Evolutionary conservation across 2,888 invertebrate genomes (phyloP), one percentile per base, ranked within the genome.

Genomic region (Pecten maximus): DNA sequence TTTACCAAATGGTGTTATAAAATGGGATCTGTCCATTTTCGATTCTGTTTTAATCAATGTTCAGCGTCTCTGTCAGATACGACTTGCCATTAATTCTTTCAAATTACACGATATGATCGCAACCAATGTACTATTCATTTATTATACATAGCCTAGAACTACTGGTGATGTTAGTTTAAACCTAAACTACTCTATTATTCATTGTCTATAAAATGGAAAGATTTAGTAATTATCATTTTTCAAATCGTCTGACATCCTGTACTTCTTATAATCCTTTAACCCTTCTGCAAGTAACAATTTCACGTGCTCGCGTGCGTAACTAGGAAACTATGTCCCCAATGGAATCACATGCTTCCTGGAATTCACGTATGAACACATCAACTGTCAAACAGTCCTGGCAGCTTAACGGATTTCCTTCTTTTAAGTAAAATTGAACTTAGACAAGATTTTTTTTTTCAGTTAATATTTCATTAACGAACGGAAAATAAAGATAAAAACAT

Each of bases 301-400:
- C 74, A 74, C 74, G 74, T 74, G 74, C 74, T 74, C 35, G 74
- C 74, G 74, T 74, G 74, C 74, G 35, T 74, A 35, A 74, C 74
- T 74, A 10, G 74, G 28, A 74, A 74, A 74, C 74, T 12, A 4
- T 15, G 74, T 74, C 74, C 74, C 74, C 28, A 19, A 28, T 28
- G 74, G 74, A 74, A 19, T 8, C 16, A 28, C 74, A 35, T 74
- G 74, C 16, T 74, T 74, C 74, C 74, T 74, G 16, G 28, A 74
- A 74, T 74, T 74, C 10, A 6, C 74, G 16, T 35, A 35, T 6
- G 8, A 74, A 74, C 74, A 74, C 23, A 74, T 74, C 74, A 74
- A 12, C 74, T 74, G 74, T 74, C 74, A 74, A 74, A 74, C 74
- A 6, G 28, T 74, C 74, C 28, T 35, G 35, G 23, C 0, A 12